Conservation (phyloP, 2,797 vertebrate species). For the Setipinna tenuifilis region DNA sequence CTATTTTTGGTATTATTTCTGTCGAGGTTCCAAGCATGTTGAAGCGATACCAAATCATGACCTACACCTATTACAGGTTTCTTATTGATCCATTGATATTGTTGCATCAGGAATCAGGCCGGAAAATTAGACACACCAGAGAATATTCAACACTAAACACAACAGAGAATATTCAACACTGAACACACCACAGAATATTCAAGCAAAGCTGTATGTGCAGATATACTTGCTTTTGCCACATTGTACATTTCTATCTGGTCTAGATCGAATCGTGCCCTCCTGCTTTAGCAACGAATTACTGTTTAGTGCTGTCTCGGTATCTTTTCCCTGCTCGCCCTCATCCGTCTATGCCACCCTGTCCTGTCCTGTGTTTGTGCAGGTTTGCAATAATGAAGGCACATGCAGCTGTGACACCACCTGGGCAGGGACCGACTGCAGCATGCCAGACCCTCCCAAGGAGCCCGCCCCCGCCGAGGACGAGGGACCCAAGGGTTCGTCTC, state of each 20-base stretch:
- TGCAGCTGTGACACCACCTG: conserved; percentile 95
- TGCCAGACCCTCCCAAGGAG: conserved; percentile 89
- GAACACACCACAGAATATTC: background rate
- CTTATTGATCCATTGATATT: background rate
- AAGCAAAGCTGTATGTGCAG: background rate
- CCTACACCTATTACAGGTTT: too few species aligned
- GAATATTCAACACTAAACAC: too few species aligned
- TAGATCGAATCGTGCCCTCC: background rate
- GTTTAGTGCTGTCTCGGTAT: background rate
- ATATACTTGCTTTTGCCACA: background rate
- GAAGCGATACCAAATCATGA: too few species aligned
- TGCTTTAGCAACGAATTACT: background rate
- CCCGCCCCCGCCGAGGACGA: conserved; percentile 79
- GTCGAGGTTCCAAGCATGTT: too few species aligned
- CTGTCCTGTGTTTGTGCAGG: conserved; percentile 66
- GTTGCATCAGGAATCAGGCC: background rate
- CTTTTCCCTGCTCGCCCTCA: background rate
- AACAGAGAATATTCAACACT: background rate
- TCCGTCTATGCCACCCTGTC: background rate
- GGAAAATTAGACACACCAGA: too few species aligned
- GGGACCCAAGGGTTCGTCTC: conserved; percentile 95
- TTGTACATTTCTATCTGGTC: background rate
- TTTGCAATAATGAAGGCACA: conserved; percentile 96
- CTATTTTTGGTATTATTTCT: too few species aligned
- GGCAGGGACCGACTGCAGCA: conserved; percentile 99